Evolutionary conservation across 2,797 vertebrate species (phyloP).

Genomic region (Mus minutoides): DNA sequence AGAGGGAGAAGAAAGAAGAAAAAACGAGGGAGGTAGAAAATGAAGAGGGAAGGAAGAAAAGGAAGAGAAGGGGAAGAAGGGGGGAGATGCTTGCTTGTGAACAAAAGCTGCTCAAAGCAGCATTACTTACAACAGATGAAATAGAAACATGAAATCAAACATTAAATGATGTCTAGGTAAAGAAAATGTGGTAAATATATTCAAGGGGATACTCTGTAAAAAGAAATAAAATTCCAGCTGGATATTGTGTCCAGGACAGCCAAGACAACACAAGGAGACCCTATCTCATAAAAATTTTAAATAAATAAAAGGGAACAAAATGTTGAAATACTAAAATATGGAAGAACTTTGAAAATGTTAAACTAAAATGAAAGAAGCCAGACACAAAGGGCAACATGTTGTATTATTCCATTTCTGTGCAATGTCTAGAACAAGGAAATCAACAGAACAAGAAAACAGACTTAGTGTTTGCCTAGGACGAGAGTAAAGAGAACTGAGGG

Average conservation of each 20-base stretch:
- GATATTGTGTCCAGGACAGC: neutral
- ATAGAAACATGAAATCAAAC: conserved; percentile 32
- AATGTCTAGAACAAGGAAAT: conserved; percentile 32
- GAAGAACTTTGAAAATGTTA: conserved; percentile 39
- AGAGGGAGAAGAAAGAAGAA: neutral
- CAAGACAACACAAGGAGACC: neutral
- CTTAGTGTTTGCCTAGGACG: neutral
- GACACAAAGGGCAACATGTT: neutral
- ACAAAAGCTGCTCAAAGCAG: conserved; percentile 23
- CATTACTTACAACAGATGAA: conserved; percentile 43
- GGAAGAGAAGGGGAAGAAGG: neutral
- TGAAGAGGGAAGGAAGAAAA: neutral
- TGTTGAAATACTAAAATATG: neutral
- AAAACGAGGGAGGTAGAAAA: neutral
- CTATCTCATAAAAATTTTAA: neutral
- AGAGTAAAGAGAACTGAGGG: neutral
- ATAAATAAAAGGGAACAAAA: neutral
- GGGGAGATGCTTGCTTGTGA: neutral
- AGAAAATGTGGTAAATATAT: conserved; percentile 32
- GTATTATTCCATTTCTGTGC: neutral
- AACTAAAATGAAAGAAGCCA: neutral
- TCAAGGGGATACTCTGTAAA: neutral
- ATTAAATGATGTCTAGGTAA: conserved; percentile 7
- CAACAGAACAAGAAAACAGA: conserved; percentile 29
- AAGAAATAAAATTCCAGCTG: conserved; percentile 38